phyloP scores from a whole-genome alignment of 2,113 vertebrate genomes.

The Pelobates fuscus region DNA sequence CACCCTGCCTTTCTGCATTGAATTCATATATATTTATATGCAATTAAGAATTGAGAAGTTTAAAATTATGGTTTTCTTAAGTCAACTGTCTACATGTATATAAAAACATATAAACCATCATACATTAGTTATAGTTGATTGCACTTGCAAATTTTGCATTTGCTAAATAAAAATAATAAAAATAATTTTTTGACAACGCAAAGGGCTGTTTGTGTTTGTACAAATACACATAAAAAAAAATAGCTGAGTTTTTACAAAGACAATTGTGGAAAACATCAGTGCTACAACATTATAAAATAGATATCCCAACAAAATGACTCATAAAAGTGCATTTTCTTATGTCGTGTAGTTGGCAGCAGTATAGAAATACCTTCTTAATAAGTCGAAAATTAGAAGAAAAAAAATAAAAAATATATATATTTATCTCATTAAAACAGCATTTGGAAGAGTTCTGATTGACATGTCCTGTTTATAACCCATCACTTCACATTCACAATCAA shows the following conservation, averaged over 20 bases:
- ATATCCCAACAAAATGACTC: conserved; percentile 69
- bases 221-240: too few species aligned
- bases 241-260: conserved; percentile 15
- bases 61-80: too few species aligned
- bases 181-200: conserved; percentile 23
- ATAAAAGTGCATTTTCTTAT: conserved; percentile 71
- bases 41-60: too few species aligned
- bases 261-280: conserved; percentile 84
- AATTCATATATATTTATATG: too few species aligned
- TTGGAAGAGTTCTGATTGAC: conserved; percentile 59
- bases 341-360: conserved; percentile 64
- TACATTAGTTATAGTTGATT: conserved; percentile 21
- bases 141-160: conserved; percentile 22
- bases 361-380: conserved; percentile 51
- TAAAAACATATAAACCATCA: conserved; percentile 18
- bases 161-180: background rate
- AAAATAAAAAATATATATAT: conserved; percentile 62
- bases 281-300: conserved; percentile 79
- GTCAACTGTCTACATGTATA: conserved; percentile 10
- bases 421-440: conserved; percentile 68
- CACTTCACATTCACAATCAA: conserved; percentile 68
- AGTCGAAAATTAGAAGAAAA: conserved; percentile 59
- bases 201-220: too few species aligned
- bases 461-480: conserved; percentile 52
- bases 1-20: conserved; percentile 8